A percentile compares a stretch with the other conserved stretches of the same genome.
Evolutionary conservation across 2,113 vertebrate genomes (phyloP).

Genomic region (Procapra przewalskii): DNA sequence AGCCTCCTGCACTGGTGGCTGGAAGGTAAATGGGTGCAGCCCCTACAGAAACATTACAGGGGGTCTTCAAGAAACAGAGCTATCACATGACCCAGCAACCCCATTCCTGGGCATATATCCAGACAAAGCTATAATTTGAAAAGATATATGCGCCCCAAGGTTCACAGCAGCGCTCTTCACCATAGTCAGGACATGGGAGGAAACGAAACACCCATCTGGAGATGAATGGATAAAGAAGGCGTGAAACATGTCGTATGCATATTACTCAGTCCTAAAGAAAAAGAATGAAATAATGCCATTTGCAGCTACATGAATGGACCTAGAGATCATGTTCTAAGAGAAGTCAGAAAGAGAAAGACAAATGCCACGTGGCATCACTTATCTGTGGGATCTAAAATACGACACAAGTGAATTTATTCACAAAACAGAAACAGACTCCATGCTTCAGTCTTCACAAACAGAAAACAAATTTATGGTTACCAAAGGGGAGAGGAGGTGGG

Average conservation of each 20-base stretch:
- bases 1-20: background rate
- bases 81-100: background rate
- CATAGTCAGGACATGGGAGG: background rate
- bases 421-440: background rate
- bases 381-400: background rate
- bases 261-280: background rate
- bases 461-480: background rate
- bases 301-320: background rate
- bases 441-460: background rate
- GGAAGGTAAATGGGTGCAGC: background rate
- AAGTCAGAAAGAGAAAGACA: background rate
- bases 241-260: fast-evolving
- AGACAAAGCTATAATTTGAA: background rate
- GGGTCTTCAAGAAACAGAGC: background rate
- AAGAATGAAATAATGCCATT: background rate
- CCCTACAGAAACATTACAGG: background rate
- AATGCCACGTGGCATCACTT: background rate
- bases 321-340: background rate
- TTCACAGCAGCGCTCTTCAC: background rate
- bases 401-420: background rate
- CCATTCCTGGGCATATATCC: background rate
- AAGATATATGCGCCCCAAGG: background rate
- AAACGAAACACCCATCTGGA: background rate
- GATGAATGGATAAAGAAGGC: background rate
- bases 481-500: background rate